A percentile compares a stretch with the other conserved stretches of the same genome.
phyloP scores from a whole-genome alignment of 2,888 invertebrate genomes.

The Brenthis hecate region DNA sequence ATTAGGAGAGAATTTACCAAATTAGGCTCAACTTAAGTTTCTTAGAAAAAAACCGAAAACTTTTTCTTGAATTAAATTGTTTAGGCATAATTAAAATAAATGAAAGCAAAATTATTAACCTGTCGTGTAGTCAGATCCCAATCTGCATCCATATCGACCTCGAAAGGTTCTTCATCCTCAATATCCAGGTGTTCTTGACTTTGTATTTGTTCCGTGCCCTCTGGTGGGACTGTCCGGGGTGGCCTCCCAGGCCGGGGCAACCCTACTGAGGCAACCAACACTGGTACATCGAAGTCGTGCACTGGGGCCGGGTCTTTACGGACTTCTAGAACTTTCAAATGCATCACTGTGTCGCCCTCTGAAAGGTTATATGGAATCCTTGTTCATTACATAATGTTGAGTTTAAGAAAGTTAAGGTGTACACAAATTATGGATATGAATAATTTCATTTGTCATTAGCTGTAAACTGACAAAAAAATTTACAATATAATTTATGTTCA shows the following conservation, averaged over 20 bases:
- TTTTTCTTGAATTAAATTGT: no score
- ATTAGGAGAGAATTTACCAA: no score
- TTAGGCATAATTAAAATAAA: not conserved
- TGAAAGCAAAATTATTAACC: conserved; percentile 67
- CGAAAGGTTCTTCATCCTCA: conserved; percentile 81
- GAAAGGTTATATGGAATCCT: conserved; percentile 35
- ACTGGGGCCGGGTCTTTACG: conserved; percentile 91
- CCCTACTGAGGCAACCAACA: conserved; percentile 84
- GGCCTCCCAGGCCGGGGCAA: conserved; percentile 69
- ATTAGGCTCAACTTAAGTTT: not conserved
- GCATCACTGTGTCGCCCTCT: conserved; percentile 94
- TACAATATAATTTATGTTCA: no score
- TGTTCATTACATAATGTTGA: not conserved
- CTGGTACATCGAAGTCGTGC: conserved; percentile 94
- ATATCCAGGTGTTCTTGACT: conserved; percentile 75
- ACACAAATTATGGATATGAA: no score
- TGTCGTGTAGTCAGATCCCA: conserved; percentile 98
- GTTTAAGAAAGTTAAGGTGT: no score
- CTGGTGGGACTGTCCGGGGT: conserved; percentile 47
- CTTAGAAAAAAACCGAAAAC: not conserved
- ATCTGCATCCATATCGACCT: conserved; percentile 81
- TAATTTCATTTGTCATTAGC: no score
- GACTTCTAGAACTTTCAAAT: conserved; percentile 92
- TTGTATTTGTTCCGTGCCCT: conserved; percentile 49
- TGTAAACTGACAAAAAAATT: no score